Base-by-base conservation (phyloP, 1,140 invertebrate species). In the Leptestheria dahalacensis region DNA sequence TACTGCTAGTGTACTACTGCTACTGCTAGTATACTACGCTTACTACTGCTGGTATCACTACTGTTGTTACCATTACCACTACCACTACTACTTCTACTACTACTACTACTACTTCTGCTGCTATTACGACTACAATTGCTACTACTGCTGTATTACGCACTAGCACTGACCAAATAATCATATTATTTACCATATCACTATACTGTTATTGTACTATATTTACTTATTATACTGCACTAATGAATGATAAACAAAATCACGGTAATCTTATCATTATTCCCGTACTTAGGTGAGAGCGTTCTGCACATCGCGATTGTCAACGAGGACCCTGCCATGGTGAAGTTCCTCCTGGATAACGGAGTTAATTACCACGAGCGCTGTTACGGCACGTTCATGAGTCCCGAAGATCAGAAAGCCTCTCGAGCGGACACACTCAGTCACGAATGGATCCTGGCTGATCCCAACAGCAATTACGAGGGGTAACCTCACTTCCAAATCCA, bases 251-350 rank as follows among this genome's bases (percentile, higher is more conserved):
- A n/a, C n/a, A n/a, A n/a, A n/a, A n/a, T n/a, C n/a, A n/a, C n/a
- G n/a, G n/a, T n/a, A n/a, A n/a, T n/a, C n/a, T n/a, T n/a, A n/a
- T n/a, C n/a, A n/a, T n/a, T n/a, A n/a, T n/a, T n/a, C n/a, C n/a
- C n/a, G n/a, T n/a, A n/a, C n/a, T n/a, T n/a, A 87, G 87, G 89
- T 1, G 89, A 94, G 68, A 91, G 82, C 69, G 87, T 89, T 0
- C 75, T 99, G 0, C 95, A 99, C 66, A 93, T 98, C 70, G 91
- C 94, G 0, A 97, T 98, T 65, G 93, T 97, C 0, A 98, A 98
- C 71, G 95, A 98, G 70, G 95, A 99, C 71, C 91, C 93, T 0
- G 82, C 88, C 0, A 93, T 97, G 90, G 92, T 97, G 0, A 97
- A 96, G 72, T 97, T 88, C 71, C 74, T 98, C 4, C 71, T 99